These are phyloP conservation scores for Anodontia alba DNA, from an alignment of 2,888 invertebrate genomes.

Conservation along the genomic window DNA sequence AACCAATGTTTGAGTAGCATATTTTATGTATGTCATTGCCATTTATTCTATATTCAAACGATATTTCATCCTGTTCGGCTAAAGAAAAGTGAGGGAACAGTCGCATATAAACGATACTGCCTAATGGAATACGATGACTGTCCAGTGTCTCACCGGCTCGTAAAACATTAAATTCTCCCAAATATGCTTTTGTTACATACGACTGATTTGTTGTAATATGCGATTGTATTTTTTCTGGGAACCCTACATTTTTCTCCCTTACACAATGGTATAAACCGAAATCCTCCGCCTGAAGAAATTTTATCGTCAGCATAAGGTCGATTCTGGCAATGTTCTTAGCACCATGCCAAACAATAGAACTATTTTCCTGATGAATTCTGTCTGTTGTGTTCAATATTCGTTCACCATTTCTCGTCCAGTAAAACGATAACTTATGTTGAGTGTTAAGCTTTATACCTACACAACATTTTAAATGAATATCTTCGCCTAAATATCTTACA, in stretches of 20 bases:
- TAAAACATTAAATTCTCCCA: not conserved
- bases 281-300: not conserved
- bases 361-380: too few species aligned
- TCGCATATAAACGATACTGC: not conserved
- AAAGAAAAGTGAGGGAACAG: not conserved
- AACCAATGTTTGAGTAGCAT: not conserved
- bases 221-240: not conserved
- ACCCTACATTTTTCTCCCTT: not conserved
- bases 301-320: not conserved
- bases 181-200: not conserved
- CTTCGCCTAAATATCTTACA: not conserved
- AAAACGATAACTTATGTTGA: too few species aligned
- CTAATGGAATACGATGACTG: not conserved
- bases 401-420: too few species aligned
- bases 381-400: too few species aligned
- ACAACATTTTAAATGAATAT: not conserved
- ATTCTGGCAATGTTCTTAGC: too few species aligned
- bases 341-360: too few species aligned
- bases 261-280: not conserved
- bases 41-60: not conserved
- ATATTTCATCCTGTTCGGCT: not conserved
- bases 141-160: not conserved
- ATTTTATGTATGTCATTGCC: not conserved
- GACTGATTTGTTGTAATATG: not conserved
- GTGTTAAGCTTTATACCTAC: not conserved